phyloP scores from a whole-genome alignment of 2,888 invertebrate species.

The Calameuta filiformis region DNA sequence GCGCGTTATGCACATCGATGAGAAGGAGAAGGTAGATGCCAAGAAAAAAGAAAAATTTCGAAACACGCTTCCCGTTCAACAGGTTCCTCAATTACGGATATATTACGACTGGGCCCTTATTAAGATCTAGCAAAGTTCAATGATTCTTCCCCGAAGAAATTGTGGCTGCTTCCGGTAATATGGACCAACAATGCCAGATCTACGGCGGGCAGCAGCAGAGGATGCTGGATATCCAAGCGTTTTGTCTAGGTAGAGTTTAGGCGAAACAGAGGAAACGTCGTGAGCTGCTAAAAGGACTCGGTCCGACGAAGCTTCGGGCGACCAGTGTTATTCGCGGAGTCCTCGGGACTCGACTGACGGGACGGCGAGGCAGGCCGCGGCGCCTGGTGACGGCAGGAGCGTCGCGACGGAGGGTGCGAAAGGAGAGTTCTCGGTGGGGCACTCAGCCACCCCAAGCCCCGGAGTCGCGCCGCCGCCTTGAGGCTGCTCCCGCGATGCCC shows the following conservation, averaged over 20 bases:
- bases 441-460: conserved; percentile 33
- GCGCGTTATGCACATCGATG: not conserved
- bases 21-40: not conserved
- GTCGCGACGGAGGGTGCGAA: conserved; percentile 37
- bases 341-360: conserved; percentile 52
- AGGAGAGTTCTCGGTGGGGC: conserved; percentile 32
- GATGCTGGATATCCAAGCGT: not conserved
- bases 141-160: not conserved
- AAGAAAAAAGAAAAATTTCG: no score
- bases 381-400: conserved; percentile 25
- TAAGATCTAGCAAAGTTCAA: not conserved
- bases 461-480: conserved; percentile 46
- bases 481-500: conserved; percentile 37
- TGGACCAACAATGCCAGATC: not conserved
- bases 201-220: not conserved
- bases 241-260: no score
- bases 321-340: conserved; percentile 47
- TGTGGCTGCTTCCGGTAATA: not conserved
- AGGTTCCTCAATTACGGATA: not conserved
- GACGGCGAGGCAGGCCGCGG: conserved; percentile 18
- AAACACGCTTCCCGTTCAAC: not conserved
- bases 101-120: not conserved
- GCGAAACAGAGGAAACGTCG: not conserved
- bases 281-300: not conserved
- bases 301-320: conserved; percentile 17